Percentiles rank a stretch among this genome's conserved stretches.
Evolutionary conservation across 2,113 vertebrate genomes (phyloP).

Genomic region (Mungos mungo): DNA sequence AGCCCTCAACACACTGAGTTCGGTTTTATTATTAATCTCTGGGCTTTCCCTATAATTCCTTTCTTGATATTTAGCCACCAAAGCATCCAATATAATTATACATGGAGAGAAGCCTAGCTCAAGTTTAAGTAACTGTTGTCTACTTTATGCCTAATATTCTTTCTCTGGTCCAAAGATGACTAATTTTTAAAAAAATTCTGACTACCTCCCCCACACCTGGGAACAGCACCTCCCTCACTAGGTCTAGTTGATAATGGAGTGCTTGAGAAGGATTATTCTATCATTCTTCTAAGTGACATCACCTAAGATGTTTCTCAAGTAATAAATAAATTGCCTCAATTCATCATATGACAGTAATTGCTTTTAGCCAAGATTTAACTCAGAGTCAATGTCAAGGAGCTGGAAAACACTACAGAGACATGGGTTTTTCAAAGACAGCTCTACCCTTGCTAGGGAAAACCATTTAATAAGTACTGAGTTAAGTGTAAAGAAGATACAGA

Average conservation of each 20-base stretch:
- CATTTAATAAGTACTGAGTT: conserved; percentile 45
- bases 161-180: background rate
- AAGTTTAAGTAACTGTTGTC: conserved; percentile 24
- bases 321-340: conserved; percentile 79
- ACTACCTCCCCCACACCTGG: background rate
- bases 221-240: background rate
- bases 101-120: background rate
- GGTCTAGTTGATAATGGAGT: conserved; percentile 54
- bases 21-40: conserved; percentile 68
- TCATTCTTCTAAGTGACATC: conserved; percentile 77
- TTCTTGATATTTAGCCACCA: conserved; percentile 56
- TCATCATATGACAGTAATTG: conserved; percentile 77
- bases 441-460: conserved; percentile 22
- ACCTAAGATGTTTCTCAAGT: conserved; percentile 69
- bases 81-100: conserved; percentile 34
- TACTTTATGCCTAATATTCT: background rate
- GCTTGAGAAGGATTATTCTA: conserved; percentile 64
- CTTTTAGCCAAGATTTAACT: conserved; percentile 73
- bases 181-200: conserved; percentile 50
- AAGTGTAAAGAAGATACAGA: conserved; percentile 50
- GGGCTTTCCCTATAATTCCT: conserved; percentile 39
- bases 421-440: conserved; percentile 35
- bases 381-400: conserved; percentile 65
- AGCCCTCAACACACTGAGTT: conserved; percentile 23
- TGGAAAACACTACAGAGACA: conserved; percentile 62